Conservation (phyloP, 2,113 vertebrate genomes). For the Pomatostomus ruficeps region DNA sequence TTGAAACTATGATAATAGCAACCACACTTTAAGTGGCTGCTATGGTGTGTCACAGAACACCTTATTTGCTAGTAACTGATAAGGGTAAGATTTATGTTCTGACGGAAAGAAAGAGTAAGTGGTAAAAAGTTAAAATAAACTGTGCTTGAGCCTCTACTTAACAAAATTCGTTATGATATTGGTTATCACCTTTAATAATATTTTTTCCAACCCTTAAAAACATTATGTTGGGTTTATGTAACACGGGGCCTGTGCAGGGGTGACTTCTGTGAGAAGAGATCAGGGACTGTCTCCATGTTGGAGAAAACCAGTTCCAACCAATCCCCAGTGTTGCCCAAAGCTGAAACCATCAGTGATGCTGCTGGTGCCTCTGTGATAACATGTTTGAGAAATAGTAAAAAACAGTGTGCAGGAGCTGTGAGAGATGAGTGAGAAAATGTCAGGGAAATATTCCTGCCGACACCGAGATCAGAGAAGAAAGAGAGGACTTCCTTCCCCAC, state of each 20-base stretch:
- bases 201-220: not conserved
- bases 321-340: not conserved
- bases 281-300: accelerated
- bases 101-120: not conserved
- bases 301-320: not conserved
- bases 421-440: not conserved
- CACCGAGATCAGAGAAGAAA: not conserved
- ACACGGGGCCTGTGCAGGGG: accelerated
- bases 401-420: accelerated
- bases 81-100: not conserved
- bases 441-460: not conserved
- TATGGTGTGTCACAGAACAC: not conserved
- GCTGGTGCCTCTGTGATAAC: not conserved
- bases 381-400: not conserved
- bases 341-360: not conserved
- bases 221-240: not conserved
- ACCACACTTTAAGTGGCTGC: not conserved
- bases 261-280: not conserved
- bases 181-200: not conserved
- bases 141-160: not conserved
- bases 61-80: not conserved
- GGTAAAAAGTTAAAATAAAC: not conserved
- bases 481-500: not conserved
- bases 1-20: not conserved
- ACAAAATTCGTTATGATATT: not conserved